Percentiles rank a stretch among this genome's conserved stretches.
Evolutionary conservation across 1,140 invertebrate genomes (phyloP).

Genomic region (Bathynomus jamesi): DNA sequence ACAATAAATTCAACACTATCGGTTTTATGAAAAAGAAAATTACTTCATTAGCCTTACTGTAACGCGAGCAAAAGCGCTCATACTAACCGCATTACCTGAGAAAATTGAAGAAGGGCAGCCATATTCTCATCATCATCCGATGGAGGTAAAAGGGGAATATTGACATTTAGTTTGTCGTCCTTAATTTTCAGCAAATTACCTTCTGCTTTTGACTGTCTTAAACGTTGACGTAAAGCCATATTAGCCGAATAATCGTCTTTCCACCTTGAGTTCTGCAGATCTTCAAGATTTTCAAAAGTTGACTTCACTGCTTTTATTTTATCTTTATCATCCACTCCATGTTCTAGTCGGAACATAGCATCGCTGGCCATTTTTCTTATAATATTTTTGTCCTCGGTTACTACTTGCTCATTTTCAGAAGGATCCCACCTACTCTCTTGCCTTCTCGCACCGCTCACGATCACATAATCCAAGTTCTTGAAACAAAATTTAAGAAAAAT

Average conservation of each 20-base stretch:
- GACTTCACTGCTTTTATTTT: constrained; percentile 62
- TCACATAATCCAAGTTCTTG: constrained; percentile 93
- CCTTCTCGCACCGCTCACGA: constrained; percentile 84
- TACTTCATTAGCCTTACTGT: background rate
- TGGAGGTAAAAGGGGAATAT: constrained; percentile 24
- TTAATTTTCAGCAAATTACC: constrained; percentile 11
- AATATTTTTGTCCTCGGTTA: constrained; percentile 79
- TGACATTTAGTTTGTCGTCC: constrained; percentile 14
- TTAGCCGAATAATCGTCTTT: constrained; percentile 14
- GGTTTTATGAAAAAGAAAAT: background rate
- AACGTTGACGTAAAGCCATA: constrained; percentile 9
- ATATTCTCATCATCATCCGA: constrained; percentile 17
- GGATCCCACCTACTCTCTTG: constrained; percentile 99
- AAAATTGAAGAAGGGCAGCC: constrained; percentile 24
- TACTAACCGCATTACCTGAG: constrained; percentile 5
- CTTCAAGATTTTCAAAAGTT: constrained; percentile 61
- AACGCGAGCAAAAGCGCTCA: background rate
- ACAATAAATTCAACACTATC: background rate
- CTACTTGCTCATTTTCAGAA: constrained; percentile 85
- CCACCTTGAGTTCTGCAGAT: constrained; percentile 60
- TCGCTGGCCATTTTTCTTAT: constrained; percentile 81
- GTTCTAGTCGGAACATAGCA: constrained; percentile 93
- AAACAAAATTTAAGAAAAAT: constrained; percentile 1
- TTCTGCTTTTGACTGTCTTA: constrained; percentile 6
- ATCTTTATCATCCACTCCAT: constrained; percentile 71